phyloP scores from a whole-genome alignment of 2,797 vertebrate species.

The Lagocephalus sceleratus region DNA sequence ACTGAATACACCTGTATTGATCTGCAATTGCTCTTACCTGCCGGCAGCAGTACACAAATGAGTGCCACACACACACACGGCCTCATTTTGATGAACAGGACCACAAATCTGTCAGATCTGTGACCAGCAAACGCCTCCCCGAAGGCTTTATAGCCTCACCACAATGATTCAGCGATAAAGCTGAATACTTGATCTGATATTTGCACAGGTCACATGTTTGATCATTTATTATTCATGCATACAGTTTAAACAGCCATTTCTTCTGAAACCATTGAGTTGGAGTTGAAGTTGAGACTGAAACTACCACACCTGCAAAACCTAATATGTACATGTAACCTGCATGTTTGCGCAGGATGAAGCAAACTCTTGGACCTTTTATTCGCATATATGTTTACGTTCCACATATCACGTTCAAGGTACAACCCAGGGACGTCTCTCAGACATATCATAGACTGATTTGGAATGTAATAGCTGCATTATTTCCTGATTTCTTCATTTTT shows the following conservation, averaged over 20 bases:
- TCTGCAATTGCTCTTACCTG: conserved; percentile 28
- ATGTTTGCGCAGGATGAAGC: background rate
- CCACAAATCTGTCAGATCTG: background rate
- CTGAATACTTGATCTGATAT: background rate
- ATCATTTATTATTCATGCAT: background rate
- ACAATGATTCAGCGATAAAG: background rate
- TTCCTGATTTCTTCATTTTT: conserved; percentile 7
- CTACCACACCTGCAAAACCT: conserved; percentile 15
- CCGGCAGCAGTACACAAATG: conserved; percentile 16
- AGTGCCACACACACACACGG: conserved; percentile 14
- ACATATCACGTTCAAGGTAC: background rate
- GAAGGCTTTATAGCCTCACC: conserved; percentile 22
- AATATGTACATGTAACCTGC: conserved; percentile 25
- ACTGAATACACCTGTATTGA: background rate
- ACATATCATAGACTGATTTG: conserved; percentile 10
- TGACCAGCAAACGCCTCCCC: background rate
- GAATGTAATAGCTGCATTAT: conserved; percentile 12
- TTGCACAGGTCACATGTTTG: background rate
- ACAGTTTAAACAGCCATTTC: too few species aligned
- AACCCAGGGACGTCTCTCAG: background rate
- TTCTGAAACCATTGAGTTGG: background rate
- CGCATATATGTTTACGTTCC: background rate
- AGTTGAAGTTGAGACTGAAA: background rate
- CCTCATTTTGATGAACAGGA: conserved; percentile 23
- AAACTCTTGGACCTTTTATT: background rate